Evolutionary conservation across 2,888 invertebrate genomes (phyloP).

Genomic region (Drosophila melanocephala): DNA sequence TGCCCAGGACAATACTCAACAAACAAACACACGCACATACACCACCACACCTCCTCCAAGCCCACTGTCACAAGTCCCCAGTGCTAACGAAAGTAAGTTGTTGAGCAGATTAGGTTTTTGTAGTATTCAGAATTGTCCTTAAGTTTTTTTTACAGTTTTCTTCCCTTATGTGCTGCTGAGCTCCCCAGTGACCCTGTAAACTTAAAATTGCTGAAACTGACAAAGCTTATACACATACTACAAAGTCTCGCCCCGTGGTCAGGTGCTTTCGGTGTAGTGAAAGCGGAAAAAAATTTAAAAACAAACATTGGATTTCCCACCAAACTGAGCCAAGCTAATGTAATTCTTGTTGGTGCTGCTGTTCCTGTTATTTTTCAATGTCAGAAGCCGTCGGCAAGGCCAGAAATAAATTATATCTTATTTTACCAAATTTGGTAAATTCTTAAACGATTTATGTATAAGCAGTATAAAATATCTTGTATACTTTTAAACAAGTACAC

Average conservation of each 20-base stretch:
- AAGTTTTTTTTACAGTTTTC: conserved; percentile 54
- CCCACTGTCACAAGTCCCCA: conserved; percentile 42
- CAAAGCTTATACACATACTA: conserved; percentile 40
- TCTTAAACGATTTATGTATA: conserved; percentile 39
- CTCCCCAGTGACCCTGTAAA: conserved; percentile 78
- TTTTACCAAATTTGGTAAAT: conserved; percentile 27
- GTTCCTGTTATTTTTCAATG: conserved; percentile 39
- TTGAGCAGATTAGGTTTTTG: conserved; percentile 79
- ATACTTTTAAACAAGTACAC: not conserved
- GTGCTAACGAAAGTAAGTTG: conserved; percentile 69
- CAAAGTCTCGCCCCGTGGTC: conserved; percentile 17
- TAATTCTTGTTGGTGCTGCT: not conserved
- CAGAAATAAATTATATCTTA: conserved; percentile 46
- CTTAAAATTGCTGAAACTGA: conserved; percentile 76
- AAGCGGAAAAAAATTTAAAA: conserved; percentile 8
- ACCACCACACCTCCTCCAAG: conserved; percentile 20
- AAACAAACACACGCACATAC: conserved; percentile 23
- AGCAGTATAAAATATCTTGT: not conserved
- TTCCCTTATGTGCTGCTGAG: conserved; percentile 58
- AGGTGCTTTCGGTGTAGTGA: conserved; percentile 6
- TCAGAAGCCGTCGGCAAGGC: conserved; percentile 30
- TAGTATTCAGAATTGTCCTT: conserved; percentile 65
- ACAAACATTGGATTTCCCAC: conserved; percentile 34
- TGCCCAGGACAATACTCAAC: conserved; percentile 76
- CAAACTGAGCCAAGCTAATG: conserved; percentile 32